Percentiles rank a stretch among this genome's conserved stretches.
phyloP scores from a whole-genome alignment of 2,797 vertebrate species.

The Gymnoscopelus microlampas region DNA sequence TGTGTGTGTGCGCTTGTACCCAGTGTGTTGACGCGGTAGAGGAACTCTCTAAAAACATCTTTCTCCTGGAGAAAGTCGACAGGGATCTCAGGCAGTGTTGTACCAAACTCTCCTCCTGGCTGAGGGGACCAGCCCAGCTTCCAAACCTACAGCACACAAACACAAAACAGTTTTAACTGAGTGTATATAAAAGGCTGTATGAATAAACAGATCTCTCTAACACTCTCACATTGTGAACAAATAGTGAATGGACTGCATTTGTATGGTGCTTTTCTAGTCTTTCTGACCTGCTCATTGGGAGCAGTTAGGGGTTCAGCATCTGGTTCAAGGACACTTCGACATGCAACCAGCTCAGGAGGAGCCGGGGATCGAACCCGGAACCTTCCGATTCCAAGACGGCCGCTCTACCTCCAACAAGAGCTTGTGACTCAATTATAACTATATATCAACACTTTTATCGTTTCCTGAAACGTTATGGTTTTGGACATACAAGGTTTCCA shows the following conservation, averaged over 20 bases:
- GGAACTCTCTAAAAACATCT: conserved; percentile 96
- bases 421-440: too few relatives aligned
- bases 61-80: conserved; percentile 98
- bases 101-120: conserved; percentile 90
- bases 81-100: conserved; percentile 93
- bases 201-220: neutral
- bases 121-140: conserved; percentile 97
- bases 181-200: neutral
- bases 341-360: too few relatives aligned
- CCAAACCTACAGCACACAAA: conserved; percentile 87
- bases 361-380: too few relatives aligned
- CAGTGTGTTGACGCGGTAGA: conserved; percentile 94
- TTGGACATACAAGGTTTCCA: too few relatives aligned
- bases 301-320: too few relatives aligned
- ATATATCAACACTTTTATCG: too few relatives aligned
- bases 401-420: too few relatives aligned
- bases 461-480: too few relatives aligned
- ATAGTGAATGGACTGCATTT: neutral
- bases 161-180: neutral
- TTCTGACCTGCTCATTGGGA: too few relatives aligned
- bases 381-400: too few relatives aligned
- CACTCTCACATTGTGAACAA: neutral
- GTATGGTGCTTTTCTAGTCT: too few relatives aligned
- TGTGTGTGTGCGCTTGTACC: conserved; percentile 69
- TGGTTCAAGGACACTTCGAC: too few relatives aligned